phyloP scores from a whole-genome alignment of 2,888 invertebrate genomes.

The Sphaerolaimus hirsutus region DNA sequence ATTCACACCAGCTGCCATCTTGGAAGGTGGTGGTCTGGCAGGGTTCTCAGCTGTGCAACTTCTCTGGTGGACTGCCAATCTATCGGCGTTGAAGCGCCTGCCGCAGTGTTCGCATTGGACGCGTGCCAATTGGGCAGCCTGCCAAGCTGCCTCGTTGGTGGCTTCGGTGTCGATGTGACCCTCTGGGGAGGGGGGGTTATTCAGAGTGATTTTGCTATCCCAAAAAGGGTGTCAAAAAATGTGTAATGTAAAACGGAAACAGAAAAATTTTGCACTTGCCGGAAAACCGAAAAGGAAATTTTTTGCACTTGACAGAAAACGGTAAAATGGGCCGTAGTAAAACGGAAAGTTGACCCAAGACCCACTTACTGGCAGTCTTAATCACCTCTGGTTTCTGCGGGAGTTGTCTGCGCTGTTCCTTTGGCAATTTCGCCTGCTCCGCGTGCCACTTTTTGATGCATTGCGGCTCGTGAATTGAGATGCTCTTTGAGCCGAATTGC shows the following conservation, averaged over 20 bases:
- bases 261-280: too few relatives aligned
- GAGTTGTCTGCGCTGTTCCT: conserved; percentile 32
- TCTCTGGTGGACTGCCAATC: conserved; percentile 39
- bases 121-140: conserved; percentile 35
- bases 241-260: too few relatives aligned
- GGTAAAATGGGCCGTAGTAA: background rate
- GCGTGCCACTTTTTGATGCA: conserved; percentile 41
- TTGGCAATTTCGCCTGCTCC: conserved; percentile 37
- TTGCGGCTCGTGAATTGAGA: conserved; percentile 43
- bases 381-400: conserved; percentile 37
- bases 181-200: conserved; percentile 5
- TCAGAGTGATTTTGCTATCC: too few relatives aligned
- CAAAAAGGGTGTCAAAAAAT: too few relatives aligned
- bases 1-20: too few relatives aligned
- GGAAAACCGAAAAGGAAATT: background rate
- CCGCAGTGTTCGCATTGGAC: conserved; percentile 42
- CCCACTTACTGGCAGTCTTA: conserved; percentile 13
- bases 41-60: conserved; percentile 33
- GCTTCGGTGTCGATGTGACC: conserved; percentile 19
- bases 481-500: conserved; percentile 38
- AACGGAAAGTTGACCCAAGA: background rate
- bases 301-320: background rate
- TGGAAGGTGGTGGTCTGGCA: conserved; percentile 10
- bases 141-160: conserved; percentile 35
- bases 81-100: conserved; percentile 43